phyloP scores from a whole-genome alignment of 2,113 vertebrate genomes.

The Tyrannus savana region DNA sequence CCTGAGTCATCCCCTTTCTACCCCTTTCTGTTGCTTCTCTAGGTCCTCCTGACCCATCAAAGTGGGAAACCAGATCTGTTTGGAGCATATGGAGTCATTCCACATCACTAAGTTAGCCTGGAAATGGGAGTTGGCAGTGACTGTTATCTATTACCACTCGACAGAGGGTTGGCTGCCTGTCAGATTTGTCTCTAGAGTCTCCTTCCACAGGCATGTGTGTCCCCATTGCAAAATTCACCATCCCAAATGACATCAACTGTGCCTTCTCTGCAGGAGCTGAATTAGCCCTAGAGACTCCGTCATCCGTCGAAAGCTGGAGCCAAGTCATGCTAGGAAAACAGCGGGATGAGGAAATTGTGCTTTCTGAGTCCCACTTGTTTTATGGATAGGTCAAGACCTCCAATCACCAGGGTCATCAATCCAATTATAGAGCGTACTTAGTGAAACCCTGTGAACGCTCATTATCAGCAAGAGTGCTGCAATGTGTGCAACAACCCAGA shows the following conservation, averaged over 20 bases:
- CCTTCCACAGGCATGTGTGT: constrained; percentile 41
- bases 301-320: not conserved
- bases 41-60: not conserved
- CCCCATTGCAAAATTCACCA: constrained; percentile 10
- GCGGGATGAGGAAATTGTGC: not conserved
- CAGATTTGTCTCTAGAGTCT: constrained; percentile 40
- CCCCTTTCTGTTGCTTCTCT: not conserved
- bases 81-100: constrained; percentile 61
- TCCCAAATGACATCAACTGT: constrained; percentile 46
- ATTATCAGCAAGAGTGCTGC: not conserved
- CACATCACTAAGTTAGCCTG: constrained; percentile 55
- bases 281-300: constrained; percentile 42
- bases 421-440: constrained; percentile 45
- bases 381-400: constrained; percentile 41
- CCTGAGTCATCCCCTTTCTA: not conserved
- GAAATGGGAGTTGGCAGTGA: constrained; percentile 57
- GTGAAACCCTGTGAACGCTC: not conserved
- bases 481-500: not conserved
- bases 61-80: not conserved
- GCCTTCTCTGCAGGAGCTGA: not conserved
- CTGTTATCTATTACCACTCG: constrained; percentile 48
- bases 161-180: constrained; percentile 58
- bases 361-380: constrained; percentile 26
- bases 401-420: constrained; percentile 36
- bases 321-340: constrained; percentile 43